Evolutionary conservation across 2,797 vertebrate genomes (phyloP).

Genomic region (Oreochromis mossambicus): DNA sequence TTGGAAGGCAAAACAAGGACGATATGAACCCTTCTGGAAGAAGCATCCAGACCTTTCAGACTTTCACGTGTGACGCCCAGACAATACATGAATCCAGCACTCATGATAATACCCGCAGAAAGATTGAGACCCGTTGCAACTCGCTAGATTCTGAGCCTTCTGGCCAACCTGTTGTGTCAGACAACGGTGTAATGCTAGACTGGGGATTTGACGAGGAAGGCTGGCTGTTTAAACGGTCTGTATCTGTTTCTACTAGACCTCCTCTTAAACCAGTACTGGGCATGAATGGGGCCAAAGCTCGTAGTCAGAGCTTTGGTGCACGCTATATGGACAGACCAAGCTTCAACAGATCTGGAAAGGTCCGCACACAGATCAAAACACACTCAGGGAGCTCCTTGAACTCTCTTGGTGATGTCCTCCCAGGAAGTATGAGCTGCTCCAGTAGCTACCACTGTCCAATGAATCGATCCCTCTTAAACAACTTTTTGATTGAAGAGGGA

Average conservation of each 20-base stretch:
- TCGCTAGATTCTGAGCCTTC: slow-evolving; percentile 54
- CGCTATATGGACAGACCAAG: slow-evolving; percentile 82
- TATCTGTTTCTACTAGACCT: slow-evolving; percentile 83
- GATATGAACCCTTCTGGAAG: slow-evolving; percentile 54
- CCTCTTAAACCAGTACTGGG: slow-evolving; percentile 88
- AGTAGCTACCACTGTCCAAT: slow-evolving; percentile 79
- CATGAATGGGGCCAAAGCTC: slow-evolving; percentile 91
- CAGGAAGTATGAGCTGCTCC: slow-evolving; percentile 74
- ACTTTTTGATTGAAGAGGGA: slow-evolving; percentile 74
- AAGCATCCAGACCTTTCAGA: slow-evolving; percentile 65
- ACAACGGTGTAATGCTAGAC: slow-evolving; percentile 61
- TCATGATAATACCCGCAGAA: slow-evolving; percentile 44
- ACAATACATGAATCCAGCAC: slow-evolving; percentile 31
- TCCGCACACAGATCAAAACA: slow-evolving; percentile 88
- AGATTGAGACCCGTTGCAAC: slow-evolving; percentile 61
- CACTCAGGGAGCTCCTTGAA: slow-evolving; percentile 76
- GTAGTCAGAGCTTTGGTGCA: slow-evolving; percentile 87
- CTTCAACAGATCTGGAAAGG: slow-evolving; percentile 75
- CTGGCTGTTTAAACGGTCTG: slow-evolving; percentile 81
- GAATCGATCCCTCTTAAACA: slow-evolving; percentile 73
- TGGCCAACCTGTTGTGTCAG: slow-evolving; percentile 43
- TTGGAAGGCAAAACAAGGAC: slow-evolving; percentile 83
- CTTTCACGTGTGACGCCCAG: slow-evolving; percentile 56
- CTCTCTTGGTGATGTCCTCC: slow-evolving; percentile 78
- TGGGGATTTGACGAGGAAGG: slow-evolving; percentile 79